Base-by-base conservation (phyloP, 2,797 vertebrate species). In the Todus mexicanus region DNA sequence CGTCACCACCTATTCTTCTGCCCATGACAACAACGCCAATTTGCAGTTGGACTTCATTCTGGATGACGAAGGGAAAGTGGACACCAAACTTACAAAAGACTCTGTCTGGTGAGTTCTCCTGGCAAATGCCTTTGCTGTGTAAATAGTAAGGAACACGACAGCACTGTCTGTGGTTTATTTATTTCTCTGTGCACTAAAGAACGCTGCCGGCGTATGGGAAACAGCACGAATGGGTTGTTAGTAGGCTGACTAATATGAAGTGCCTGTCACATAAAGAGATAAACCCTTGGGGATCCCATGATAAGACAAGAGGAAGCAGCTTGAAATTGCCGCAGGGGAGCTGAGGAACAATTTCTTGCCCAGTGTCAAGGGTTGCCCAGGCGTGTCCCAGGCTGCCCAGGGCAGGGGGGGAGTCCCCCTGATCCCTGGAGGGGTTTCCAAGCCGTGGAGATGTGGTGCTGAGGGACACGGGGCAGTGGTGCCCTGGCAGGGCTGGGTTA, bases 11-110 rank as follows among this genome's bases (percentile, higher is more conserved):
- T 99, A 97, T 95, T 98, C 96, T 96, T 99, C 99, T 15, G 99
- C 99, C 78, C 99, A 99, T 9, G 99, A 99, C 95, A 99, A 99
- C 23, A 96, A 99, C 5, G 99, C 98, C 54, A 99, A 99, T 96
- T 97, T 99, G 93, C 98, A 98, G 94, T 93, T 98, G 53, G 99
- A 99, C 93, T 97, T 99, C 91, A 98, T 99, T 96, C 89, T 99
- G 95, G 97, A 99, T 31, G 98, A 99, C 0, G 97, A 98, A 7
- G 99, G 99, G 71, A 98, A 96, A 22, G 92, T 99, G 25, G 98
- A 99, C 93, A 97, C 97, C 77, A 96, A 29, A 35, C 97, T 98
- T 93, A 99, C 99, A 73, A 98, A 91, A 87, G 99, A 99, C 90
- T 99, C 98, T 0, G 97, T 99, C 96, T 99, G 99, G 99, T 99